A percentile compares a stretch with the other conserved stretches of the same genome.
Conservation (phyloP, 2,113 vertebrate genomes). For the Odocoileus virginianus region DNA sequence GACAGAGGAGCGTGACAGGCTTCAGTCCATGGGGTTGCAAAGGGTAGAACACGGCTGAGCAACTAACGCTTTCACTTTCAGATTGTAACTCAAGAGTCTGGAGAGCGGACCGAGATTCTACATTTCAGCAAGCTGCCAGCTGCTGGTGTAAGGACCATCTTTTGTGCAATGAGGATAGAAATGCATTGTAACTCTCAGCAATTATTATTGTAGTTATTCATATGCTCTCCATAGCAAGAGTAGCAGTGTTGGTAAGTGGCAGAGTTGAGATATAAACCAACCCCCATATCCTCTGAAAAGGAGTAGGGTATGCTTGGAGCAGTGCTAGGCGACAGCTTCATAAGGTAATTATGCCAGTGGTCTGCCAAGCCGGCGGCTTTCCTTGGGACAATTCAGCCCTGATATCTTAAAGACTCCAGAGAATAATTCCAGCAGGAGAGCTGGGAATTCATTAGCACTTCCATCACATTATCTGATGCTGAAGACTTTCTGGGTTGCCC, state of each 20-base stretch:
- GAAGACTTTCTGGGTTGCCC: conserved; percentile 45
- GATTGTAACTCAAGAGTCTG: neutral
- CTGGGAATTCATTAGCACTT: conserved; percentile 42
- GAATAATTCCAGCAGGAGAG: conserved; percentile 53
- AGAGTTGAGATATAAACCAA: neutral
- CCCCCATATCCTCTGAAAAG: neutral
- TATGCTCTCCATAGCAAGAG: neutral
- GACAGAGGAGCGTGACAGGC: neutral
- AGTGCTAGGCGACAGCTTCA: neutral
- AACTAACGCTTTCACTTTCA: neutral
- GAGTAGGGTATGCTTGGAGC: neutral
- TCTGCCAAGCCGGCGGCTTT: neutral
- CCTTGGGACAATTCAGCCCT: neutral
- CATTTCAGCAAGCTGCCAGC: neutral
- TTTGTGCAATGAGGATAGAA: neutral
- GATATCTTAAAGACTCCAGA: neutral
- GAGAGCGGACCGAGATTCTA: neutral
- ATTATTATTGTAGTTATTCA: neutral
- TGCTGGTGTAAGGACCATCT: neutral
- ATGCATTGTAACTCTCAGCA: neutral
- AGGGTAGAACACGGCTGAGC: neutral
- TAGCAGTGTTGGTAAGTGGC: neutral
- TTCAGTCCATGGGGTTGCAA: neutral
- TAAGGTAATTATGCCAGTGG: neutral
- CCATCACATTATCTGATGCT: conserved; percentile 33